Base-by-base conservation (phyloP, 1,140 invertebrate species). In the Anthonomus grandis region DNA sequence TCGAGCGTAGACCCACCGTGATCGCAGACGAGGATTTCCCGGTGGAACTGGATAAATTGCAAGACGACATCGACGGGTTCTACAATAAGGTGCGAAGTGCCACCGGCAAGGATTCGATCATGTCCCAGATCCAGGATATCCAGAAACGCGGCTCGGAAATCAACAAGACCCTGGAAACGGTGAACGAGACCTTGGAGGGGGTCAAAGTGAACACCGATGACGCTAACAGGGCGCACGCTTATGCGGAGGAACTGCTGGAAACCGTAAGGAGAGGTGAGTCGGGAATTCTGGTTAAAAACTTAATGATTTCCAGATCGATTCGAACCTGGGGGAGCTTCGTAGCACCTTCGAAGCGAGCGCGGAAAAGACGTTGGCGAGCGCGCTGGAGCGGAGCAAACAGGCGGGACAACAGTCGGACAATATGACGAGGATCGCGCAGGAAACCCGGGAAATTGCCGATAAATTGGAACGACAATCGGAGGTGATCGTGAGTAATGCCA, bases 361-460 rank as follows among this genome's bases (percentile, higher is more conserved):
- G 4, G 23, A 46, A 24, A 37, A 37, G 21, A 34, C 21, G 4
- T 38, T 55, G 3, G 31, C 34, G 19, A 31, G 47, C 4, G 57
- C 53, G 6, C 64, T 61, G 41, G 60, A 68, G 18, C 60, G 63
- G 31, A 46, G 18, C 0, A 81, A 85, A 37, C 84, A 91, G 73
- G 91, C 93, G 72, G 94, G 93, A 4, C 87, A 93, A 61, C 90
- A 95, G 68, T 95, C 91, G 13, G 81, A 89, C 18, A 85, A 91
- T 64, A 96, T 97, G 89, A 93, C 93, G 1, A 79, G 85, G 12
- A 90, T 96, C 38, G 92, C 95, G 0, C 83, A 90, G 52, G 86
- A 94, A 70, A 91, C 95, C 3, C 80, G 93, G 17, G 72, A 82
- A 10, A 66, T 90, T 2, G 90, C 91, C 1, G 87, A 94, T 61